phyloP scores from a whole-genome alignment of 2,888 invertebrate genomes.

The Drosophila seclusa region DNA sequence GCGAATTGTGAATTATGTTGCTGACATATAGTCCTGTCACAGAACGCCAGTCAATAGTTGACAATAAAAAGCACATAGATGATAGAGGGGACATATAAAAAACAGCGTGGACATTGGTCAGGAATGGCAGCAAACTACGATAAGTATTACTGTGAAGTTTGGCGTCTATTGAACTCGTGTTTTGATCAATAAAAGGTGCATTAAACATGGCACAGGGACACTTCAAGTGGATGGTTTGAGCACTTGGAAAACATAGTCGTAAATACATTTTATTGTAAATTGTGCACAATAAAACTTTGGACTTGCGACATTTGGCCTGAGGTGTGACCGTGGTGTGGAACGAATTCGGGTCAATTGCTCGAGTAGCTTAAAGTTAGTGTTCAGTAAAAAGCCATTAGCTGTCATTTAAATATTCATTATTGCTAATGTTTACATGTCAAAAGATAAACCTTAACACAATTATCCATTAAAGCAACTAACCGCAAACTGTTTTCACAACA shows the following conservation, averaged over 20 bases:
- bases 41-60: slow-evolving; percentile 74
- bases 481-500: slow-evolving; percentile 44
- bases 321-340: slow-evolving; percentile 28
- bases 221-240: slow-evolving; percentile 50
- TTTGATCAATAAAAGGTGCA: slow-evolving; percentile 76
- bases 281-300: slow-evolving; percentile 56
- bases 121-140: slow-evolving; percentile 6
- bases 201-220: slow-evolving; percentile 63
- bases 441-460: slow-evolving; percentile 41
- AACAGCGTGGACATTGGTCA: slow-evolving; percentile 46
- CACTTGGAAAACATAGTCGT: slow-evolving; percentile 75
- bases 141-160: slow-evolving; percentile 15
- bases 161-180: slow-evolving; percentile 74
- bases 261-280: slow-evolving; percentile 79
- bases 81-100: slow-evolving; percentile 37
- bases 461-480: slow-evolving; percentile 51
- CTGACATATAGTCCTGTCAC: slow-evolving; percentile 72
- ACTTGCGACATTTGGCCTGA: slow-evolving; percentile 2
- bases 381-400: slow-evolving; percentile 50
- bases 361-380: slow-evolving; percentile 29
- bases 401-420: slow-evolving; percentile 67
- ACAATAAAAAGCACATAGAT: slow-evolving; percentile 59
- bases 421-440: slow-evolving; percentile 43
- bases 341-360: slow-evolving; percentile 49
- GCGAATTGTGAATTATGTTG: slow-evolving; percentile 84